These are phyloP conservation scores for Aselliscus stoliczkanus DNA, from an alignment of 2,797 vertebrate genomes.

Conservation along the genomic window DNA sequence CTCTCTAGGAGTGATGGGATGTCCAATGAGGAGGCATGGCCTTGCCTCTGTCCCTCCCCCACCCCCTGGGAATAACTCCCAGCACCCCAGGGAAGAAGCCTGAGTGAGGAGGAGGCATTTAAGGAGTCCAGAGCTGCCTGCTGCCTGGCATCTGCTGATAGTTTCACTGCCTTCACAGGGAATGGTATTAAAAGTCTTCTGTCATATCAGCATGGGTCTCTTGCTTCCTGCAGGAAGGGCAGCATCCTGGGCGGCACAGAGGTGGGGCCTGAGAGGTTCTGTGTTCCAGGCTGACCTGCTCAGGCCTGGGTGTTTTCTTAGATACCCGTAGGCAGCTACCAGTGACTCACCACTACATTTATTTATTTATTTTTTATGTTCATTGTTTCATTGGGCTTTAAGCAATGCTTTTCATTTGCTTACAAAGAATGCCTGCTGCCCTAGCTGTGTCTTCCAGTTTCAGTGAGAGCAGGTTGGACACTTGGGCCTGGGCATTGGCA, in stretches of 20 bases:
- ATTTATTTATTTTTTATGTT: not conserved
- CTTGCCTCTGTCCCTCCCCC: not conserved
- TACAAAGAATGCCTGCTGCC: not conserved
- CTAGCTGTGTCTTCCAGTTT: not conserved
- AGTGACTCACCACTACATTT: not conserved
- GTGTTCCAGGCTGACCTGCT: not conserved
- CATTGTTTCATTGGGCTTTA: not conserved
- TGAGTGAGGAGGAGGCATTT: not conserved
- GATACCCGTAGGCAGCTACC: not conserved
- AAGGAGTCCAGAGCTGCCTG: not conserved
- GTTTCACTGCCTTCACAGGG: conserved; percentile 40
- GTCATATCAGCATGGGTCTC: conserved; percentile 60
- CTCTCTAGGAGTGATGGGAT: not conserved
- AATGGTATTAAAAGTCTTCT: conserved; percentile 52
- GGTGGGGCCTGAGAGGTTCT: not conserved
- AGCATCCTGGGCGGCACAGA: conserved; percentile 44
- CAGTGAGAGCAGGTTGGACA: not conserved
- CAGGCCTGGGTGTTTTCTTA: not conserved
- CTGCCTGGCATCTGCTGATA: conserved; percentile 69
- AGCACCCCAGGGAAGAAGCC: not conserved
- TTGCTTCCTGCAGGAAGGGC: conserved; percentile 67
- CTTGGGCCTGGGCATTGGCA: not conserved
- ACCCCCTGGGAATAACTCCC: not conserved
- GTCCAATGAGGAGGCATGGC: not conserved
- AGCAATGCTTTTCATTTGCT: not conserved